These are phyloP conservation scores for Sebastes flavidus DNA, from an alignment of 2,797 vertebrate species.

Conservation along the genomic window DNA sequence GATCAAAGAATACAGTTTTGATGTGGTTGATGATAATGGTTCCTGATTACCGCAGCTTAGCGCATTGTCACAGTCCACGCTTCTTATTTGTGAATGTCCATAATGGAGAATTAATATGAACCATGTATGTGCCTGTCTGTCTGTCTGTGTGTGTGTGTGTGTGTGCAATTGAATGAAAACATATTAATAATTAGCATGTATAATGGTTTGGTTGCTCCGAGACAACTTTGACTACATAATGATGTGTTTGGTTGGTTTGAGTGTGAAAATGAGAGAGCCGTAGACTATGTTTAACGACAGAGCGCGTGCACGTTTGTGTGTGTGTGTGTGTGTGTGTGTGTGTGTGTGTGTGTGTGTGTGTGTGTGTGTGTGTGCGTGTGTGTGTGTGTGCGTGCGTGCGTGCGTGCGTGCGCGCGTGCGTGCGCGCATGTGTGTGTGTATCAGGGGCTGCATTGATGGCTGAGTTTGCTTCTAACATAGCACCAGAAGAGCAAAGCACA, in stretches of 20 bases:
- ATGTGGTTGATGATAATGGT: not conserved
- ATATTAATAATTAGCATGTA: conserved; percentile 69
- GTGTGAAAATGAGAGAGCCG: not conserved
- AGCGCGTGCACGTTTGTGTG: not conserved
- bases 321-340: not conserved
- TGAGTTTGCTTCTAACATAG: not conserved
- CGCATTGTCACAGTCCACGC: not conserved
- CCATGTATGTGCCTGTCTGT: not conserved
- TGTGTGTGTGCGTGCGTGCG: not conserved
- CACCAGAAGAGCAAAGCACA: not conserved
- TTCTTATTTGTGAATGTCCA: not conserved
- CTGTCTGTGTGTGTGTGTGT: not conserved
- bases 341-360: no score
- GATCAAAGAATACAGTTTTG: not conserved
- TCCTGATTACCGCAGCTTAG: not conserved
- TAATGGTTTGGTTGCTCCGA: conserved; percentile 65
- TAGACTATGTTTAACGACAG: not conserved
- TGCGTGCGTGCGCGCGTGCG: not conserved
- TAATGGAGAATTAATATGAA: conserved; percentile 1
- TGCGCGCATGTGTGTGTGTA: not conserved
- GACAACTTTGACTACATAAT: conserved; percentile 64
- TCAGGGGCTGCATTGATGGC: not conserved
- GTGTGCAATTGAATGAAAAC: conserved; percentile 30
- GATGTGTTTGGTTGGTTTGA: conserved; percentile 45
- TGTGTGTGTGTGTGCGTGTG: rapidly evolving